Evolutionary conservation across 2,797 vertebrate species (phyloP), one percentile per base, ranked within the genome.

Genomic region (Ambastaia sidthimunki): DNA sequence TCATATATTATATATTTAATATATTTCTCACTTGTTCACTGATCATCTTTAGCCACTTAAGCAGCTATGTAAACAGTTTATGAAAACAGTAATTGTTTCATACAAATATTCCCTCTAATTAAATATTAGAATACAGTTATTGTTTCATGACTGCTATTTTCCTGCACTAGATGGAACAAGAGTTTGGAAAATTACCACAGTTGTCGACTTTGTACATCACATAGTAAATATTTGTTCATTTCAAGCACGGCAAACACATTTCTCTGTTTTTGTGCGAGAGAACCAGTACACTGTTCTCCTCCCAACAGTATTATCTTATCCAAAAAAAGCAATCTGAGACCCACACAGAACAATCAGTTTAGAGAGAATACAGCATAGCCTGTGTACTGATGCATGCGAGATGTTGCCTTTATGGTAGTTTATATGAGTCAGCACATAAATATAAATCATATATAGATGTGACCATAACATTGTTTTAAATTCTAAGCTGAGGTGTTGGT

Each of bases 161-260:
- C 48, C 52, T 1, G 0, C 2, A 19, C 4, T 57, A 12, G n/a
- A 1, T 11, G 7, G 34, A 28, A 21, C 6, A 10, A 9, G 34
- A 21, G 18, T 76, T 76, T 59, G 16, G 16, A 48, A 76, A 59
- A 76, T 76, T 2, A 44, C 21, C 74, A 76, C 44, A 47, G 63
- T 37, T 47, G 21, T 54, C 7, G 3, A 67, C 16, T 11, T n/a
- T 2, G 7, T 59, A 76, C 52, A 21, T 67, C 65, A 69, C 52
- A 47, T 11, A 12, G 48, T 44, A 76, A 68, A 76, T 76, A 47
- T 67, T 76, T 68, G 63, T 57, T 68, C 50, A 68, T 57, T 76
- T 76, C 16, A 47, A 67, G 63, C 34, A 67, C 21, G 25, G 50
- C 63, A 44, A 54, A 76, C 63, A 68, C 50, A 28, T 68, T 76